Conservation (phyloP, 2,113 vertebrate species). For the Pampusana beccarii region DNA sequence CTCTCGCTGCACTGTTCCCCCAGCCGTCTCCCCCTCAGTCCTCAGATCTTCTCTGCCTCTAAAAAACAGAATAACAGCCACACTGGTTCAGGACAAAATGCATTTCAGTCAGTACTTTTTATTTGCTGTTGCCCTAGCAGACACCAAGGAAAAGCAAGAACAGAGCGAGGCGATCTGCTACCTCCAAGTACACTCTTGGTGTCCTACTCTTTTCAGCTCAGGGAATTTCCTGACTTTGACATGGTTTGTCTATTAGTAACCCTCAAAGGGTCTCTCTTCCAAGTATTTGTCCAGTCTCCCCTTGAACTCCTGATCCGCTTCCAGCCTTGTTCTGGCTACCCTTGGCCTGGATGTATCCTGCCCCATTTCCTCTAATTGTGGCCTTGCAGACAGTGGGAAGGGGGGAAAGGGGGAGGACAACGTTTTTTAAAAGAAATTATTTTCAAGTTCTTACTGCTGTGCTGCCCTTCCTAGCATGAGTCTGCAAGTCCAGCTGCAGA, state of each 20-base stretch:
- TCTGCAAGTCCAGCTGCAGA: slow-evolving; percentile 30
- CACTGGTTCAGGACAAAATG: background rate
- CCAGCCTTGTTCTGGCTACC: background rate
- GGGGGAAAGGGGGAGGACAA: background rate
- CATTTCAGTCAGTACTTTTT: background rate
- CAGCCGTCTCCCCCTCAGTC: background rate
- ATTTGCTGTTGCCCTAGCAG: background rate
- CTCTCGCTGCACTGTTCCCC: fast-evolving
- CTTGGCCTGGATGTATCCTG: background rate
- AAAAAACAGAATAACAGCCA: background rate
- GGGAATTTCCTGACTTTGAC: slow-evolving; percentile 14
- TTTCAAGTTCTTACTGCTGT: background rate
- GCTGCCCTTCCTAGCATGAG: background rate
- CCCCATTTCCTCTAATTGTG: slow-evolving; percentile 25
- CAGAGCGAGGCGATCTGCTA: background rate
- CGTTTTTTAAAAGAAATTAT: background rate
- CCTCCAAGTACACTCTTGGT: background rate
- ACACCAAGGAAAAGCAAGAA: background rate
- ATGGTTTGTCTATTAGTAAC: background rate
- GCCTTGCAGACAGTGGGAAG: background rate
- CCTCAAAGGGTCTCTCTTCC: background rate
- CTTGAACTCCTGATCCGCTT: background rate
- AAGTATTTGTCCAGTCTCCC: background rate
- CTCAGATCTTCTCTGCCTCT: background rate
- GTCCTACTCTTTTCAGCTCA: background rate